These are phyloP conservation scores for Upupa epops DNA, from an alignment of 2,113 vertebrate species.

Conservation along the genomic window DNA sequence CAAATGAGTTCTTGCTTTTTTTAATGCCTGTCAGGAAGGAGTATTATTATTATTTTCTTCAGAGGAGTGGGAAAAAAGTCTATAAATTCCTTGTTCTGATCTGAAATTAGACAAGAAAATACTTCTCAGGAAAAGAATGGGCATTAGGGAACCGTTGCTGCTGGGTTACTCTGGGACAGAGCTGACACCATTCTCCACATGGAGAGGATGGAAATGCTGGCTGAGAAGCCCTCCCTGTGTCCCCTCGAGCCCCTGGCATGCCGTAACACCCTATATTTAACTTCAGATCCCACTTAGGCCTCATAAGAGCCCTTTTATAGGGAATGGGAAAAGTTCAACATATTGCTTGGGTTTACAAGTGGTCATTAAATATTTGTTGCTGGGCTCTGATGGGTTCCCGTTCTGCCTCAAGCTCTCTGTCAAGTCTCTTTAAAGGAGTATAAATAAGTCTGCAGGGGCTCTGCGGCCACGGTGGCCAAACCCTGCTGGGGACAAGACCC, in stretches of 20 bases:
- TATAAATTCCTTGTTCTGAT: neutral
- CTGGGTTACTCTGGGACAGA: neutral
- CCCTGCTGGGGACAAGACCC: neutral
- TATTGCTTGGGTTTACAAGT: constrained; percentile 10
- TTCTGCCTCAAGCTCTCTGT: neutral
- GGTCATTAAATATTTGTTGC: constrained; percentile 25
- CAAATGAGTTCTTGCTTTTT: neutral
- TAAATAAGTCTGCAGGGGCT: neutral
- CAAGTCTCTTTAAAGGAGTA: neutral
- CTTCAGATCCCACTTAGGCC: neutral
- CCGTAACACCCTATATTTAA: neutral
- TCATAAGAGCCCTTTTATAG: neutral
- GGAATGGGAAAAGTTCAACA: constrained; percentile 8
- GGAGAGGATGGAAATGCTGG: neutral
- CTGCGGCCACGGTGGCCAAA: neutral
- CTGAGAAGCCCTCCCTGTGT: neutral
- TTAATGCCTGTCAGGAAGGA: neutral
- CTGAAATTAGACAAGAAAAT: neutral
- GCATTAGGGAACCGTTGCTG: rapidly evolving
- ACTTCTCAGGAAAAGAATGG: neutral
- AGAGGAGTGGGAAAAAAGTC: too few species aligned
- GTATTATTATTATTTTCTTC: neutral
- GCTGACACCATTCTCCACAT: rapidly evolving
- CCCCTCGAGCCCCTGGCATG: neutral
- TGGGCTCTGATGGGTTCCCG: neutral